Base-by-base conservation (phyloP, 2,888 invertebrate species). In the Drosophila histrio region DNA sequence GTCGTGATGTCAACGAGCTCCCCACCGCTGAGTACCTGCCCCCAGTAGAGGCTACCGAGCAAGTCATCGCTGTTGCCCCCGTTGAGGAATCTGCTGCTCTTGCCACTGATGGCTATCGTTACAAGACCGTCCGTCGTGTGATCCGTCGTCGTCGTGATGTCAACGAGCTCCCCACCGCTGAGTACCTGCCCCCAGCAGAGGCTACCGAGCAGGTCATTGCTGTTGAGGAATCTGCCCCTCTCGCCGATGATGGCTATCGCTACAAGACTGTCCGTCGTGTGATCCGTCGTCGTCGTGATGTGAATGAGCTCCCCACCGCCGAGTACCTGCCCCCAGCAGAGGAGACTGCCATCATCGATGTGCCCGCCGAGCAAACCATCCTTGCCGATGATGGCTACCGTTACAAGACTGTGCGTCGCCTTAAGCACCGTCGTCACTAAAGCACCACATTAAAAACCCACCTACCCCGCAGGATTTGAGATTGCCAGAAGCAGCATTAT, bases 271-370 rank as follows among this genome's bases (percentile, higher is more conserved):
- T 82, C 38, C 79, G 79, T 3, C 79, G 79, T 19, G 60, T 79
- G 49, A 62, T 65, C 65, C 82, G 79, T 43, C 83, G 89, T 32
- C 89, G 89, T 66, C 89, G 89, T 83, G 90, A 89, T 64, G 89
- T 89, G 3, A 79, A 49, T 24, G 89, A 89, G 54, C 50, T 89
- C 2, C 2, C 49, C 17, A 36, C 66, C 21, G 39, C 49, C 2
- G 82, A 89, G n/a, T 89, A 89, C 47, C 56, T 89, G 69, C 89
- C 89, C 66, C 82, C 82, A 0, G 66, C 68, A 6, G 71, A 66
- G 19, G 71, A 66, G 19, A 67, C 56, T 19, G 44, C 57, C 19
- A 56, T 72, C 26, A 58, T 36, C 13, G 11, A 52, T 15, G 38
- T 19, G 3, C 64, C 60, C 2, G 64, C 74, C 4, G 49, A 71